Base-by-base conservation (phyloP, 2,888 invertebrate genomes). In the Hyppa rectilinea region DNA sequence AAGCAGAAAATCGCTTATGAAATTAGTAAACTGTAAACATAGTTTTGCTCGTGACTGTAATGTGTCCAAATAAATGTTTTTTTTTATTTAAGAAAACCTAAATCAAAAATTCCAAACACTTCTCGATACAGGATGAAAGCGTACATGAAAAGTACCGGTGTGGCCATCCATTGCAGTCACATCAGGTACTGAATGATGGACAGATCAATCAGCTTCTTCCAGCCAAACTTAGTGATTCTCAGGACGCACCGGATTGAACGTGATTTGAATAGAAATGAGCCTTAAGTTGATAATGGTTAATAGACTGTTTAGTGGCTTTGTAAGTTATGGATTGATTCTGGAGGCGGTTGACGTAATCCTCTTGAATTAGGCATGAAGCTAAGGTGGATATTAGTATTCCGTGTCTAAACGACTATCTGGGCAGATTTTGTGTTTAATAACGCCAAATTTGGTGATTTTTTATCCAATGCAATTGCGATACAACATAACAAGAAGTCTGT, bases 151-250 rank as follows among this genome's bases (percentile, higher is more conserved):
- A 63, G 65, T 82, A 84, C 79, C 79, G 79, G 70, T 73, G 2
- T 61, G 14, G 10, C 14, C 12, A 20, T 23, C 23, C 45, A 61
- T 59, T 5, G 34, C 61, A 79, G 63, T 82, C 82, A 52, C 67
- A 68, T 84, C 82, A 83, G 73, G 84, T 74, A 56, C 67, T 9
- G 23, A 77, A 17, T 62, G 69, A 62, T 73, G 43, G 64, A 74
- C 70, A 61, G 74, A 82, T 82, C 83, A 82, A 83, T 84, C 83
- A 75, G 52, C 1, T 38, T 34, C 58, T 47, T 63, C 65, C 55
- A 59, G 38, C 60, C 65, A 38, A 60, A 80, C 78, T 84, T 75
- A 78, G 64, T 43, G 6, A 85, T 80, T 75, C 80, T 71, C 29
- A 45, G 29, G 53, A 53, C 71, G 58, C 36, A 62, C 49, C 49